These are phyloP conservation scores for Vultur gryphus DNA, from an alignment of 2,797 vertebrate genomes.

Conservation along the genomic window DNA sequence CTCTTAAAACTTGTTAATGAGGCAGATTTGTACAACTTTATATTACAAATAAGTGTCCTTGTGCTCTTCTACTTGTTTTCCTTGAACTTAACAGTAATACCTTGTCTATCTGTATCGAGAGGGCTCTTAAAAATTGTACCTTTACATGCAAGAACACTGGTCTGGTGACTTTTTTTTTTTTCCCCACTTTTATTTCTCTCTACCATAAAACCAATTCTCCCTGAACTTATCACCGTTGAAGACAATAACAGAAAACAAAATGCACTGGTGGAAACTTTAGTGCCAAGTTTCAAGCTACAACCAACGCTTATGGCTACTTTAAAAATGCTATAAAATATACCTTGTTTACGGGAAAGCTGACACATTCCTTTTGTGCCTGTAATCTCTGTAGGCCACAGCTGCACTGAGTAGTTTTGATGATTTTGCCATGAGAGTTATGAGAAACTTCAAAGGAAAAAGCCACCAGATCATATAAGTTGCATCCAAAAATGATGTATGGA, in stretches of 20 bases:
- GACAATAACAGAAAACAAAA: neutral
- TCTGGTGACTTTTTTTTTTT: rapidly evolving
- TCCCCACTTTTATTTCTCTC: neutral
- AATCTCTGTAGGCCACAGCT: neutral
- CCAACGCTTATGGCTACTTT: neutral
- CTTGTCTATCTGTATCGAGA: neutral
- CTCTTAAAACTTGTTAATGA: neutral
- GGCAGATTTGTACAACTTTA: neutral
- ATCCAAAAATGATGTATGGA: neutral
- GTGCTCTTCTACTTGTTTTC: neutral
- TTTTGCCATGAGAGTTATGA: neutral
- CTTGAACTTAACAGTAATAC: neutral
- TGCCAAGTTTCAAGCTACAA: neutral
- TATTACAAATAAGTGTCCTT: neutral
- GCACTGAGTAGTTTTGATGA: neutral
- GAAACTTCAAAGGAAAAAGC: neutral
- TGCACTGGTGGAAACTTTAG: neutral
- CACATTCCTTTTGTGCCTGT: neutral
- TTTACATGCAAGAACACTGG: neutral
- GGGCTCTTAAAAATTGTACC: neutral
- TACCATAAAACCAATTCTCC: neutral
- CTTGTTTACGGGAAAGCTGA: neutral
- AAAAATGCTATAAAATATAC: neutral
- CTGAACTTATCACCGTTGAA: neutral
- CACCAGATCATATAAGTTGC: rapidly evolving